Evolutionary conservation across 2,888 invertebrate species (phyloP), one percentile per base, ranked within the genome.

Genomic region (Rhopalosiphum nymphaeae): DNA sequence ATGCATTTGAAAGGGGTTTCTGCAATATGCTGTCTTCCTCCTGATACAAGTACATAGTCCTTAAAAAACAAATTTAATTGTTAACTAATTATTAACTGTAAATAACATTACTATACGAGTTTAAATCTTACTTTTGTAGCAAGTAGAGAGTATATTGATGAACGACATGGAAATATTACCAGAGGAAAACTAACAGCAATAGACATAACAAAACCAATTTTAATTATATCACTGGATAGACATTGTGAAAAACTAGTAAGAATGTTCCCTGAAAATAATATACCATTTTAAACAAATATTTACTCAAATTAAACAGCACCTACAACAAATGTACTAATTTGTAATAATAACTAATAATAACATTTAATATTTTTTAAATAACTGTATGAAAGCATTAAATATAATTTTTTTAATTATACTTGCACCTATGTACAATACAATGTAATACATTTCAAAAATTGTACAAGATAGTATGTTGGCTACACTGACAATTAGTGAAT

Each of bases 121-220:
- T 29, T 10, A 25, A 53, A 49, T 87, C 46, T 96, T 96, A 98
- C 98, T 97, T 97, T 97, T 95, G 97, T 97, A 95, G 98, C 99
- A 13, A 99, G 96, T 94, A 99, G 97, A 0, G 99, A 99, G 96
- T 99, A 98, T 49, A 99, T 96, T 95, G 99, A 99, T 26, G 98
- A 98, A 94, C 99, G 96, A 95, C 99, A 99, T 0, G 99, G 99
- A 96, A 99, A 99, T 96, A 99, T 98, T 95, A 99, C 98, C 95
- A 99, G 97, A 1, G 99, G 99, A 96, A 99, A 99, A 95, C 99
- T 99, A 96, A 99, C 98, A 36, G 99, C 99, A 57, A 99, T 97
- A 0, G 99, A 99, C 95, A 99, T 96, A 21, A 99, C 98, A 96
- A 99, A 99, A 53, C 99, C 98, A 95, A 99, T 96, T 96, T 99